These are phyloP conservation scores for Megamerina dolium DNA, from an alignment of 2,888 invertebrate species.

Conservation along the genomic window DNA sequence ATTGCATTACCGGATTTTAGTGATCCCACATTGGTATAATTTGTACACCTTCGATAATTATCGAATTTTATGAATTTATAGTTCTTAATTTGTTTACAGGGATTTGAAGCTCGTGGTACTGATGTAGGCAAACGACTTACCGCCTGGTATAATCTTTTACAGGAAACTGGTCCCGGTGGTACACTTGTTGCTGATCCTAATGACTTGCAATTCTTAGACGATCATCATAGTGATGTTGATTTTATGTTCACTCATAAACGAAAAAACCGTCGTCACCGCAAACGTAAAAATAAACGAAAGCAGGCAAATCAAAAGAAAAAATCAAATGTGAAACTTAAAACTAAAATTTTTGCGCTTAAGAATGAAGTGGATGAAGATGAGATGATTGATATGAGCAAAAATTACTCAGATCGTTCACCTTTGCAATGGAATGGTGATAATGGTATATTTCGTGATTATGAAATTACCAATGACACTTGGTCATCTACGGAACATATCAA, in stretches of 20 bases:
- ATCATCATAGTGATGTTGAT: slow-evolving; percentile 37
- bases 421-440: slow-evolving; percentile 40
- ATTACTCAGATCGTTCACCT: slow-evolving; percentile 15
- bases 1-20: slow-evolving; percentile 72
- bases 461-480: slow-evolving; percentile 35
- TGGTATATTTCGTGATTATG: slow-evolving; percentile 41
- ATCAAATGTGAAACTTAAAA: slow-evolving; percentile 3
- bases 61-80: background rate
- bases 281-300: slow-evolving; percentile 34
- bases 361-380: background rate
- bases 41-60: background rate
- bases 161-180: slow-evolving; percentile 65
- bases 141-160: slow-evolving; percentile 78
- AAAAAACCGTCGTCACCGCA: slow-evolving; percentile 39
- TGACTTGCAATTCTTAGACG: slow-evolving; percentile 50
- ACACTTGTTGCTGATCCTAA: slow-evolving; percentile 68
- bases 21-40: slow-evolving; percentile 73
- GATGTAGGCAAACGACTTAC: slow-evolving; percentile 69
- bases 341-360: background rate
- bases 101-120: slow-evolving; percentile 91
- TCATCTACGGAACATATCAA: slow-evolving; percentile 19
- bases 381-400: background rate
- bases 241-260: slow-evolving; percentile 8
- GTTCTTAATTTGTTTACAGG: slow-evolving; percentile 51
- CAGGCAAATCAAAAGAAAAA: slow-evolving; percentile 25